A percentile compares a stretch with the other conserved stretches of the same genome.
These are phyloP conservation scores for Paelopatides confundens DNA, from an alignment of 53 echinoderm and acorn worm genomes.

Conservation along the genomic window DNA sequence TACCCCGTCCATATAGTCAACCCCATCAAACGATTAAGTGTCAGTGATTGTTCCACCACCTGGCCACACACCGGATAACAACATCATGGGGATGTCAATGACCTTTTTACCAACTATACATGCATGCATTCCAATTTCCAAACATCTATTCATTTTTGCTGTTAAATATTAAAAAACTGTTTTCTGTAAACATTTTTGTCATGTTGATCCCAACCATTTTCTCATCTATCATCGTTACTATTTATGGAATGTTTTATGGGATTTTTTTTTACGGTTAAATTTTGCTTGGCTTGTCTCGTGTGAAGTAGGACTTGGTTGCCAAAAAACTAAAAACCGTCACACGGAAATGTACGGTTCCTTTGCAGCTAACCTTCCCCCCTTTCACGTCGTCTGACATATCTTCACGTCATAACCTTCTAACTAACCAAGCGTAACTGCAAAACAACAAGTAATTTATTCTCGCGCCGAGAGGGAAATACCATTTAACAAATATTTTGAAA, in stretches of 20 bases:
- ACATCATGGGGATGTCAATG: neutral
- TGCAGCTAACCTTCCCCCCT: neutral
- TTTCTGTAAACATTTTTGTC: neutral
- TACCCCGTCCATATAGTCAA: no score
- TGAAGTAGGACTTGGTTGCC: neutral
- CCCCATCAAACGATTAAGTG: no score
- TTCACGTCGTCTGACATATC: neutral
- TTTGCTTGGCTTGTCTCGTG: neutral
- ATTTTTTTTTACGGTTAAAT: neutral
- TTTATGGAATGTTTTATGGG: neutral
- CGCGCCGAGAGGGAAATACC: neutral
- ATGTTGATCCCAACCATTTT: neutral
- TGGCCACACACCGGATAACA: no score
- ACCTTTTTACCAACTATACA: neutral
- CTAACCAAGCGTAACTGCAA: slow-evolving; percentile 24
- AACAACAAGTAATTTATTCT: slow-evolving; percentile 27
- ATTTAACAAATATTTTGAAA: slow-evolving; percentile 12
- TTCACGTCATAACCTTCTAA: neutral
- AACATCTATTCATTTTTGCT: neutral
- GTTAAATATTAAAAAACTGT: neutral
- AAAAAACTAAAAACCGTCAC: neutral
- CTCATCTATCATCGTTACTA: neutral
- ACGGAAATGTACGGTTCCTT: neutral
- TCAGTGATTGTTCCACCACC: no score
- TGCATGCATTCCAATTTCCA: neutral